phyloP scores from a whole-genome alignment of 2,888 invertebrate species.

The Dryomyza anilis region DNA sequence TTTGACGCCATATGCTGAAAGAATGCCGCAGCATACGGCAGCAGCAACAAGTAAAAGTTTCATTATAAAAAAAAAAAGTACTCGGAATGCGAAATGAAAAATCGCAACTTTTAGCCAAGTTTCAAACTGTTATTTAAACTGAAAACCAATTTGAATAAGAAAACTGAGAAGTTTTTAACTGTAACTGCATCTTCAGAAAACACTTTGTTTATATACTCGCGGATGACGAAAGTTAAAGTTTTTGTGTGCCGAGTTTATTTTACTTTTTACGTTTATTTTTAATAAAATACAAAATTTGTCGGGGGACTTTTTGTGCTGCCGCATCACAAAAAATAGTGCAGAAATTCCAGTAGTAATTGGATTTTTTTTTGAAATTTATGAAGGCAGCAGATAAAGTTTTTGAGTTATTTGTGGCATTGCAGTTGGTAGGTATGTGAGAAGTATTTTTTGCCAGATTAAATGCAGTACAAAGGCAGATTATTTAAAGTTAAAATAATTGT shows the following conservation, averaged over 20 bases:
- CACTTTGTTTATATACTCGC: conserved; percentile 6
- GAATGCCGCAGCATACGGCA: background rate
- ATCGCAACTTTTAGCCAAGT: background rate
- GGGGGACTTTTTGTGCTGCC: background rate
- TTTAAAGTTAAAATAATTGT: too few species aligned
- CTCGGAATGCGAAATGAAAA: background rate
- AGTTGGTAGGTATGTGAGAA: too few species aligned
- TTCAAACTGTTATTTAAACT: conserved; percentile 4
- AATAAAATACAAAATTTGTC: conserved; percentile 4
- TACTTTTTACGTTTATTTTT: background rate
- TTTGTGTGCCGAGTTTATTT: background rate
- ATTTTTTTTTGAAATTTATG: background rate
- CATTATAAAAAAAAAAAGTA: background rate
- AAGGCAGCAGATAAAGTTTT: background rate
- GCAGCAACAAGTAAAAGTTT: conserved; percentile 16
- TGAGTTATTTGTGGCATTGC: background rate
- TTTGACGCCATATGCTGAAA: background rate
- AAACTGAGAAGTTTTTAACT: background rate
- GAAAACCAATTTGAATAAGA: conserved; percentile 7
- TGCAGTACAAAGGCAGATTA: too few species aligned
- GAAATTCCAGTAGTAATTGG: conserved; percentile 6
- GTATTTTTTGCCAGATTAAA: too few species aligned
- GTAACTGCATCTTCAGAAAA: background rate
- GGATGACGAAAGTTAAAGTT: background rate
- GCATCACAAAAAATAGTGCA: background rate